Base-by-base conservation (phyloP, 2,888 invertebrate genomes). In the Charanyca ferruginea region DNA sequence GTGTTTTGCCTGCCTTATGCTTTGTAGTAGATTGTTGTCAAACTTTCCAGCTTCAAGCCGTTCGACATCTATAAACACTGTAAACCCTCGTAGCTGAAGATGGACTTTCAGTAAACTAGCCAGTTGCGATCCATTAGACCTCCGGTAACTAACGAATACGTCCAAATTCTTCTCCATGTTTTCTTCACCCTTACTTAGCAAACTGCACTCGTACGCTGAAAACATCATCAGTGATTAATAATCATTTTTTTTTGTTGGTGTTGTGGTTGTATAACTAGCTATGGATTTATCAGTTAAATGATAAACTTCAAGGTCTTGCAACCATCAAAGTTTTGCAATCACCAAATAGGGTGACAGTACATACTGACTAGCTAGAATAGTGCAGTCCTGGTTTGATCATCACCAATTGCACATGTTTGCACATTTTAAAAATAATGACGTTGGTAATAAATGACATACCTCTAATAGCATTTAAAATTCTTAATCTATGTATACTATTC, bases 61-160 rank as follows among this genome's bases (percentile, higher is more conserved):
- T 92, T 99, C 99, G 64, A 99, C 99, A 88, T 99, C 99, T 80
- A 99, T 99, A 92, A 99, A 99, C 28, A 99, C 99, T 28, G 98
- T 97, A 93, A 99, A 99, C 1, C 99, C 99, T 85, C 99, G 96
- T 70, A 99, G 95, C 92, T 99, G 99, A 55, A 99, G 96, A 89
- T 99, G 99, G 41, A 99, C 99, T 95, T 99, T 99, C 77, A 99
- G 96, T 84, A 98, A 96, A 96, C 98, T 98, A 75, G 99, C 99
- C 85, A 99, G 94, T 92, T 99, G 99, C 4, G 99, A 99, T 60
- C 99, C 99, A 89, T 99, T 99, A 7, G 99, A 99, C 87, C 99
- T 96, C 81, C 99, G 96, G 90, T 99, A 99, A 93, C 99, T 99
- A 83, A 99, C 99, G 93, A 99, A 99, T 0, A 99, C 99, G 90